Evolutionary conservation across 2,113 vertebrate genomes (phyloP), one percentile per base, ranked within the genome.

Genomic region (Jaculus jaculus): DNA sequence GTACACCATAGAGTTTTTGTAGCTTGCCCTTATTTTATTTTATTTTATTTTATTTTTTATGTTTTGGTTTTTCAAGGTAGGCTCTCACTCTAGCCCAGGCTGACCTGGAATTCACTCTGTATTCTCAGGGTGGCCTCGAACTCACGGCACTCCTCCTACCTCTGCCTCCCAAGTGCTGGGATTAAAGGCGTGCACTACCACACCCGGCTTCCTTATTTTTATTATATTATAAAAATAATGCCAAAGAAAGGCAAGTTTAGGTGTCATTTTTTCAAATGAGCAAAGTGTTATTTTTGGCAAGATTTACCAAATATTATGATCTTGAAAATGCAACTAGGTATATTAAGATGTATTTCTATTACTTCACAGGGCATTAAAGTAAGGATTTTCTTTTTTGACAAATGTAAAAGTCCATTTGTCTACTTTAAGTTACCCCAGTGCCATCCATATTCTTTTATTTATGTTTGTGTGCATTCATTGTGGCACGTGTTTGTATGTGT

Each of bases 181-280:
- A n/a, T n/a, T n/a, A n/a, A n/a, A n/a, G n/a, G n/a, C n/a, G n/a
- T n/a, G n/a, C n/a, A n/a, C n/a, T n/a, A n/a, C n/a, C n/a, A n/a
- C n/a, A n/a, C n/a, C n/a, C n/a, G n/a, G n/a, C n/a, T n/a, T 75
- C 63, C 37, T 84, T 37, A 32, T 58, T 87, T 71, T 88, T 58
- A 61, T 51, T 81, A 75, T 69, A 37, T 60, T 73, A 69, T n/a
- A 77, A 77, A 94, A 80, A 82, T 79, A 74, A 73, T 13, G 24
- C 37, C 63, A 61, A 37, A 58, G 26, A 30, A 18, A 81, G 13
- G 34, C 26, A 80, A 71, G 11, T 54, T 84, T 81, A 30, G 26
- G 69, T 65, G 13, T 21, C 47, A 88, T 12, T 60, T 88, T 94
- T 87, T 94, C 69, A 91, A 82, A 86, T 74, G 39, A 90, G n/a